Conservation (phyloP, 37 sponge, comb jelly and placozoan genomes). For the Ianthella basta region DNA sequence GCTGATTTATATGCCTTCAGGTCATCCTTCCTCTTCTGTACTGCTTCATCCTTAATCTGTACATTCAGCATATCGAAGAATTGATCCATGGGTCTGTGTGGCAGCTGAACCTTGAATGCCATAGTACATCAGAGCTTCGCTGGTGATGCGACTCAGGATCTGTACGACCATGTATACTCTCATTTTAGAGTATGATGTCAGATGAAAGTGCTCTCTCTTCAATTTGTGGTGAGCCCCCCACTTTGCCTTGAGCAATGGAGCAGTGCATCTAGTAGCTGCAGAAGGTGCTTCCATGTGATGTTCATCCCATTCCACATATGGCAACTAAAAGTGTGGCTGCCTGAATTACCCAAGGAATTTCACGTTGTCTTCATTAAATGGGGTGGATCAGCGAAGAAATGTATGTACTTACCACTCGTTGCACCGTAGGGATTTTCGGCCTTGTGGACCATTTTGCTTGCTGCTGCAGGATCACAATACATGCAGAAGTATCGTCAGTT, state of each 20-base stretch:
- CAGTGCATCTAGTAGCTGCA: conserved; percentile 1
- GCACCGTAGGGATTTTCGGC: background rate
- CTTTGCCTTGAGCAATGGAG: background rate
- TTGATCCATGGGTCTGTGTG: conserved; percentile 18
- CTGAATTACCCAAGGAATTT: background rate
- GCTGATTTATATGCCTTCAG: conserved; percentile 9
- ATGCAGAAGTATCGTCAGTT: background rate
- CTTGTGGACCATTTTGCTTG: background rate
- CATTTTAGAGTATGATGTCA: conserved; percentile 16
- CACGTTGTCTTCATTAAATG: conserved; percentile 1
- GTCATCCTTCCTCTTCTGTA: conserved; percentile 11
- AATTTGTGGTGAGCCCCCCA: background rate
- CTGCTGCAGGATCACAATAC: background rate
- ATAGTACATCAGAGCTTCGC: conserved; percentile 4
- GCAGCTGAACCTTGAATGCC: conserved; percentile 11
- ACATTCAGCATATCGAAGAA: conserved; percentile 22
- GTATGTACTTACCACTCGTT: background rate
- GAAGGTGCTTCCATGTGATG: conserved; percentile 17
- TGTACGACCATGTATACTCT: background rate
- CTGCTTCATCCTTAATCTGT: background rate
- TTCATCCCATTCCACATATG: conserved; percentile 20
- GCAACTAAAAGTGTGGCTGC: background rate
- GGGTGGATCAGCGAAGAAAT: background rate
- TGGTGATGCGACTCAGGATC: conserved; percentile 11
- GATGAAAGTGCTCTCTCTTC: background rate